Base-by-base conservation (phyloP, 1,140 invertebrate species). In the Sinonovacula constricta region DNA sequence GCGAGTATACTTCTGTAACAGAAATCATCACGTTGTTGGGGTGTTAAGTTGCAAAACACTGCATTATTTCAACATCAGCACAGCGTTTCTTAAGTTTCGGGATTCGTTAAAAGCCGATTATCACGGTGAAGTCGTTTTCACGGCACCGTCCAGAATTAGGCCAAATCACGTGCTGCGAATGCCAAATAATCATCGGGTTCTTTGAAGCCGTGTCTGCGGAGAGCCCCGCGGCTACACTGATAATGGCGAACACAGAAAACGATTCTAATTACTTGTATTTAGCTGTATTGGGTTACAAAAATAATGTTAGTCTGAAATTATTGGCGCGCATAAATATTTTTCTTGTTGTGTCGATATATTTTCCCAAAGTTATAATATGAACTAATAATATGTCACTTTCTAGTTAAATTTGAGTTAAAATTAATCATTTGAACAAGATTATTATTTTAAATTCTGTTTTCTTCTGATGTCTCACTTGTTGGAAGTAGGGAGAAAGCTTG, bases 261-360 rank as follows among this genome's bases (percentile, higher is more conserved):
- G 18, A 22, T 12, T 28, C 34, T 51, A 15, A 18, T 34, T 28
- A 12, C 24, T 54, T 62, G 18, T 49, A 22, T 53, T 63, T 63
- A 63, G 70, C 70, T 33, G 2, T 2, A 62, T 74, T 59, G 45
- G 34, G 36, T 74, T 74, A 63, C 70, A 63, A 63, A 62, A 74
- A 45, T 62, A 74, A 74, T 74, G 59, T 63, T 63, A 14, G 39
- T 39, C 59, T 63, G 28, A 63, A 74, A 63, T 51, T 74, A 63
- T 62, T 63, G 70, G 26, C 70, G 56, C 45, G 63, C 30, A 74
- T 74, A 74, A 62, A 63, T 74, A 74, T 74, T 74, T 74, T 74
- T 24, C 36, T 63, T 63, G 70, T 63, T 51, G 18, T 51, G 31
- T 45, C 49, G 70, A 74, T 74, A 62, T 74, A 74, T 74, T 74